A percentile compares a stretch with the other conserved stretches of the same genome.
Conservation (phyloP, 92 coral and sea anemone genomes). For the Epizoanthus rinbou region DNA sequence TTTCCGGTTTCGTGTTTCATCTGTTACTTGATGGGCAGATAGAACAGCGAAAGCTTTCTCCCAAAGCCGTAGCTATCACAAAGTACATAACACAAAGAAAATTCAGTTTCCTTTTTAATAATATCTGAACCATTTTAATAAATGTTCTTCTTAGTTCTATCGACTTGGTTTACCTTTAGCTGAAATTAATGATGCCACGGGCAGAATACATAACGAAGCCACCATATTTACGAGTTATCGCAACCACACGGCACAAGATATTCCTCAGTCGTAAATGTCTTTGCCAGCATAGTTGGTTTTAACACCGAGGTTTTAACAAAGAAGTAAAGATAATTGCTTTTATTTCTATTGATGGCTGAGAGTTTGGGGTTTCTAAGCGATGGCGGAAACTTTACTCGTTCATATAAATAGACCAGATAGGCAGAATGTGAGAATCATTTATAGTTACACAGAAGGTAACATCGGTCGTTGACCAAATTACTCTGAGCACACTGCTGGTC, state of each 20-base stretch:
- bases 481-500: too few species aligned
- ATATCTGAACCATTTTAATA: too few species aligned
- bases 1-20: background rate
- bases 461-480: too few species aligned
- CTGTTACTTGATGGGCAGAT: background rate
- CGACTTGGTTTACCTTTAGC: background rate
- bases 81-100: background rate
- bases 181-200: background rate
- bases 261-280: background rate
- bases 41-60: background rate
- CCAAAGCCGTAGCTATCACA: background rate
- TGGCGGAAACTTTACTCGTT: background rate
- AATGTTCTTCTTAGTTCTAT: background rate
- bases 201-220: background rate
- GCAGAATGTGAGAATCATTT: background rate
- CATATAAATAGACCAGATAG: background rate
- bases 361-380: background rate
- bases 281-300: background rate
- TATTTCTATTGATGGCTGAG: background rate
- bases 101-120: background rate
- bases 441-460: too few species aligned
- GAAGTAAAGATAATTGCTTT: slow-evolving; percentile 1
- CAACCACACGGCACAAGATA: background rate
- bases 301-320: background rate
- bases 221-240: background rate